Percentiles rank a stretch among this genome's conserved stretches.
Conservation (phyloP, 1,140 invertebrate genomes). For the Nylanderia fulva region DNA sequence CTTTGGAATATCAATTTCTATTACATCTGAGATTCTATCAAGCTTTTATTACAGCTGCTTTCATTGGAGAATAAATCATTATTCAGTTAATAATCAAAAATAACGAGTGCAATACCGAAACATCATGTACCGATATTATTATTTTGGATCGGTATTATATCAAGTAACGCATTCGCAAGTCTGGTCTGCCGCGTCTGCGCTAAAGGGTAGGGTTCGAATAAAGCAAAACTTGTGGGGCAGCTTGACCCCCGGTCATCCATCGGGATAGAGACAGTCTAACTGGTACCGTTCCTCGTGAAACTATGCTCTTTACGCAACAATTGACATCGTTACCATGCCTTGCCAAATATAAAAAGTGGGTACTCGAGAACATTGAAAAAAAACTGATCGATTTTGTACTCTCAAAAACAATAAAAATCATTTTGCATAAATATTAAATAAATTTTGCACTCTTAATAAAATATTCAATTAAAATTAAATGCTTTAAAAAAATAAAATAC, state of each 20-base stretch:
- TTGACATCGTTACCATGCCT: constrained; percentile 82
- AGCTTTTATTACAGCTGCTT: background rate
- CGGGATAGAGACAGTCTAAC: constrained; percentile 78
- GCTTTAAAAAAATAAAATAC: background rate
- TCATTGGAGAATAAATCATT: background rate
- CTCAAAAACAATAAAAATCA: background rate
- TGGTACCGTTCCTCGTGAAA: constrained; percentile 72
- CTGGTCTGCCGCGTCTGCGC: constrained; percentile 66
- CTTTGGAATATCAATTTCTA: background rate
- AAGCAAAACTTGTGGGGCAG: constrained; percentile 76
- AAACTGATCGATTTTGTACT: background rate
- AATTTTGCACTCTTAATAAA: background rate
- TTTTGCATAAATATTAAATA: background rate
- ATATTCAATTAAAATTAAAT: background rate
- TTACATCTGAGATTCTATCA: background rate
- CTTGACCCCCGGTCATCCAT: constrained; percentile 85
- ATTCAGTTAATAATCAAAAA: background rate
- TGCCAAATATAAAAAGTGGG: constrained; percentile 83
- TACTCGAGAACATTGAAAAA: constrained; percentile 26
- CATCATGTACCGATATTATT: background rate
- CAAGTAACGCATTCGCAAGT: background rate
- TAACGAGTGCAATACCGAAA: background rate
- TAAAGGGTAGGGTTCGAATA: constrained; percentile 56
- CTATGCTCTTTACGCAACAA: constrained; percentile 84
- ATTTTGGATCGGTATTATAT: background rate